Conservation (phyloP, 2,888 invertebrate species). For the Lapara coniferarum region DNA sequence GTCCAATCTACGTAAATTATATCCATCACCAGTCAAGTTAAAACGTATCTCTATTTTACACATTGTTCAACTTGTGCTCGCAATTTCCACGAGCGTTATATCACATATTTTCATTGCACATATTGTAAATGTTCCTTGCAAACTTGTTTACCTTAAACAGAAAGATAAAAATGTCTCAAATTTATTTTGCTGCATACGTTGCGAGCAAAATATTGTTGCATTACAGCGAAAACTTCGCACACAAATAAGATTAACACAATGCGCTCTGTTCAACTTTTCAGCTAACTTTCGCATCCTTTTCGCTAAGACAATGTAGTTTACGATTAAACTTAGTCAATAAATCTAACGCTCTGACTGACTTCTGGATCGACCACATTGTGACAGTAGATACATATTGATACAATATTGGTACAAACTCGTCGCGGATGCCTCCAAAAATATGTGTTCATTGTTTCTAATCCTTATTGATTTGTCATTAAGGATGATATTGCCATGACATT, state of each 20-base stretch:
- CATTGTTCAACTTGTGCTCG: not conserved
- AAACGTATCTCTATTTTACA: not conserved
- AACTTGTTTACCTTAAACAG: slow-evolving; percentile 23
- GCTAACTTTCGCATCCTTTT: slow-evolving; percentile 39
- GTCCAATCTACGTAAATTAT: not conserved
- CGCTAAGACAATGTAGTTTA: slow-evolving; percentile 49
- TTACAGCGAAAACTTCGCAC: slow-evolving; percentile 18
- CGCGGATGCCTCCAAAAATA: slow-evolving; percentile 33
- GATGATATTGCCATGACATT: slow-evolving; percentile 40
- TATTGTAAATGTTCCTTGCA: slow-evolving; percentile 1
- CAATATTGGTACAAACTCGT: slow-evolving; percentile 58
- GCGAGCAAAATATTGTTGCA: slow-evolving; percentile 15
- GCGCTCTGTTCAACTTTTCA: slow-evolving; percentile 26
- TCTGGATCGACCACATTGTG: slow-evolving; percentile 63
- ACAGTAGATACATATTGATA: slow-evolving; percentile 73
- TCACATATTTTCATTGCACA: slow-evolving; percentile 16
- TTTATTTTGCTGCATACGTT: slow-evolving; percentile 23
- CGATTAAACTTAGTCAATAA: slow-evolving; percentile 71
- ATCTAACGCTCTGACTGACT: slow-evolving; percentile 64
- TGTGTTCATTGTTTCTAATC: slow-evolving; percentile 28
- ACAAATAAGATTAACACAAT: slow-evolving; percentile 22
- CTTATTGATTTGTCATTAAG: slow-evolving; percentile 37
- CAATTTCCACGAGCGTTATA: slow-evolving; percentile 5
- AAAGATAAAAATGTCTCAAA: slow-evolving; percentile 22
- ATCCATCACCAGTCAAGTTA: not conserved